These are phyloP conservation scores for Sarotherodon lohbergeri DNA, from an alignment of 2,113 vertebrate genomes.

Conservation along the genomic window DNA sequence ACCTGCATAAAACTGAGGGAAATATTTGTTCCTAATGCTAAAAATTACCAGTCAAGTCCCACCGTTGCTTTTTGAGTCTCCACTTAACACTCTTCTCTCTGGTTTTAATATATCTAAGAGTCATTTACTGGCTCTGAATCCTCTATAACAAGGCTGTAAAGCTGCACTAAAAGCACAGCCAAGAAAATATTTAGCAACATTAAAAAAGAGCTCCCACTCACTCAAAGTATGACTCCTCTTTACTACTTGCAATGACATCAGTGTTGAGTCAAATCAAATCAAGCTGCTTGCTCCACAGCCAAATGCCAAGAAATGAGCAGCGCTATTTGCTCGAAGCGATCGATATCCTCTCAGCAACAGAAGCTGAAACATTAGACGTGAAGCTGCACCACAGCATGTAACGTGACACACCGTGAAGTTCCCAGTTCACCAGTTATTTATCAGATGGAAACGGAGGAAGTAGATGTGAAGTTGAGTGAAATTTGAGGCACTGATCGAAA, in stretches of 20 bases:
- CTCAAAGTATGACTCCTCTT: not conserved
- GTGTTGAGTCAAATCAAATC: not conserved
- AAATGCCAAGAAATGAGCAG: not conserved
- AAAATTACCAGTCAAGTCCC: not conserved
- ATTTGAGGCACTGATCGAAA: not conserved
- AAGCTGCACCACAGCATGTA: accelerated
- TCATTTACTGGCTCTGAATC: not conserved
- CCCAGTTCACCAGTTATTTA: not conserved
- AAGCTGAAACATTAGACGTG: not conserved
- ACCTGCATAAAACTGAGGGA: not conserved
- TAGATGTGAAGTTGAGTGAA: accelerated
- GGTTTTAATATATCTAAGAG: not conserved
- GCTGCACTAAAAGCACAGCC: not conserved
- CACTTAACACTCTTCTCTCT: not conserved
- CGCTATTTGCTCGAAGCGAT: not conserved
- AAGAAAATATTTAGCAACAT: not conserved
- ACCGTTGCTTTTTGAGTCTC: not conserved
- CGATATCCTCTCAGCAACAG: not conserved
- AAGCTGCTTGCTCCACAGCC: not conserved
- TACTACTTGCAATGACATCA: not conserved
- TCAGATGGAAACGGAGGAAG: accelerated
- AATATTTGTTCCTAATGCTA: not conserved
- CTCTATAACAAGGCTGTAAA: not conserved
- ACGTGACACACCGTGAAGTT: not conserved
- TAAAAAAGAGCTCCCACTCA: not conserved